Percentiles rank a stretch among this genome's conserved stretches.
phyloP scores from a whole-genome alignment of 2,113 vertebrate genomes.

The Colius striatus region DNA sequence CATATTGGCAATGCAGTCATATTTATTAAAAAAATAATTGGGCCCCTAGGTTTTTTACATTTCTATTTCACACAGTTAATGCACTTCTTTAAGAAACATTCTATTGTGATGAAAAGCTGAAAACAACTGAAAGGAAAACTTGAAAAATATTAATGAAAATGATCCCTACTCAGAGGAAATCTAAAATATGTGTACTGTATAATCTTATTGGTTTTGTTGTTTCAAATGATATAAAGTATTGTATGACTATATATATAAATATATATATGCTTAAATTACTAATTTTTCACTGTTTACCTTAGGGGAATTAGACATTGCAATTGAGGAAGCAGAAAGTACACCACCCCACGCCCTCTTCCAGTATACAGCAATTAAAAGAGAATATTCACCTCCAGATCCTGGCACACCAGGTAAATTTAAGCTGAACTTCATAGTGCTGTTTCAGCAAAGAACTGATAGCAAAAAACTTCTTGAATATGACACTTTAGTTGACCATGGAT shows the following conservation, averaged over 20 bases:
- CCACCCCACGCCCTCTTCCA: fast-evolving
- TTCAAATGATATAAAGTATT: conserved; percentile 42
- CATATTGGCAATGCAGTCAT: neutral
- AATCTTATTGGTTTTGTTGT: conserved; percentile 4
- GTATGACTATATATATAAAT: neutral
- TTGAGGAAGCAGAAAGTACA: neutral
- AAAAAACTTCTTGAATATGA: neutral
- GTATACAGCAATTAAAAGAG: neutral
- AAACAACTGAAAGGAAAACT: neutral
- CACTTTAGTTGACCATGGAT: neutral
- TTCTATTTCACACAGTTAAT: conserved; percentile 19
- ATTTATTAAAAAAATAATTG: conserved; percentile 10
- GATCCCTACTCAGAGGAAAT: neutral
- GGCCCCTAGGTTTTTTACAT: neutral
- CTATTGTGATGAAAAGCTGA: neutral
- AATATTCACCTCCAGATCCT: neutral
- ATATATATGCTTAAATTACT: neutral
- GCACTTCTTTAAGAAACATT: neutral
- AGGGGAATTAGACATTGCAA: conserved; percentile 7
- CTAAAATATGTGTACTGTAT: neutral
- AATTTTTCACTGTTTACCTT: neutral
- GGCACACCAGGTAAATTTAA: neutral
- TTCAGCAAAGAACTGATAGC: neutral
- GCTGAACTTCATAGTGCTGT: fast-evolving
- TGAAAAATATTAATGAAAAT: neutral